These are phyloP conservation scores for Limosa lapponica DNA, from an alignment of 2,797 vertebrate species.

Conservation along the genomic window DNA sequence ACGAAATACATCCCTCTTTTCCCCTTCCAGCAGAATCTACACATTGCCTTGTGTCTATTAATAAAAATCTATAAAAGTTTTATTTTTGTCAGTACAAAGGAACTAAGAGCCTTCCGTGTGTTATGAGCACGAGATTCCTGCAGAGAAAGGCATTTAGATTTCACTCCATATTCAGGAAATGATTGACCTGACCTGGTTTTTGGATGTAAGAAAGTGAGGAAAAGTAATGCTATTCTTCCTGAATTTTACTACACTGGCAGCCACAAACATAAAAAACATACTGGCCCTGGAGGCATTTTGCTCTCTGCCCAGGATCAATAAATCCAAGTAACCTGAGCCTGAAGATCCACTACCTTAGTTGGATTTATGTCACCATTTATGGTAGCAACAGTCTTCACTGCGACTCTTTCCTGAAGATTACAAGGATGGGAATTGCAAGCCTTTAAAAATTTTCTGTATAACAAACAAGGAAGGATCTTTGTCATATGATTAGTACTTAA, in stretches of 20 bases:
- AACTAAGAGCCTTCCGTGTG: neutral
- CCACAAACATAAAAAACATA: neutral
- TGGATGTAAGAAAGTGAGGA: neutral
- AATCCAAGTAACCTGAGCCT: slow-evolving; percentile 3
- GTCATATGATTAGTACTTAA: neutral
- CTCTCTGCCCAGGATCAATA: neutral
- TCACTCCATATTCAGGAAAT: neutral
- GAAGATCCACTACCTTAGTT: neutral
- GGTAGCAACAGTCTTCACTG: slow-evolving; percentile 2
- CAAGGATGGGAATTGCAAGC: neutral
- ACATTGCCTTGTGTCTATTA: neutral
- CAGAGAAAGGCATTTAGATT: neutral
- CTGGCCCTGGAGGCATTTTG: neutral
- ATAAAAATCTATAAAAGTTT: slow-evolving; percentile 8
- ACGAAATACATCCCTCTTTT: neutral
- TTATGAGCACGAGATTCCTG: neutral
- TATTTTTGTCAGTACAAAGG: neutral
- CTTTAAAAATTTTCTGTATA: neutral
- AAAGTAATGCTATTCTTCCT: neutral
- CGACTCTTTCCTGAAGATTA: neutral
- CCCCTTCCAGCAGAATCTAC: neutral
- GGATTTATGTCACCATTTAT: slow-evolving; percentile 48
- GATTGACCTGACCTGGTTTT: neutral
- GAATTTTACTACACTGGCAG: neutral
- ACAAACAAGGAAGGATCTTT: neutral